phyloP scores from a whole-genome alignment of 2,797 vertebrate species.

The Sciaenops ocellatus region DNA sequence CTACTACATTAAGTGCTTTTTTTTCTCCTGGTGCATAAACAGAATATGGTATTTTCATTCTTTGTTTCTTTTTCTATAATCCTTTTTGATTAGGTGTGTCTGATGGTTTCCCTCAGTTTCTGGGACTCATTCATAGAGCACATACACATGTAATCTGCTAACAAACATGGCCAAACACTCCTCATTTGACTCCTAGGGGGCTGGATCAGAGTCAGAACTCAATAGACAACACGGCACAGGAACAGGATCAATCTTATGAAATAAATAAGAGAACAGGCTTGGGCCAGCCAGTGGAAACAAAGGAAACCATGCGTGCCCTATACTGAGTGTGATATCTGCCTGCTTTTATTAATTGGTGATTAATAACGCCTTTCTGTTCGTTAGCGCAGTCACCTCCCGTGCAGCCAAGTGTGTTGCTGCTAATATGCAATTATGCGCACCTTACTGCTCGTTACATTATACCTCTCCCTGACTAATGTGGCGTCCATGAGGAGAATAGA shows the following conservation, averaged over 20 bases:
- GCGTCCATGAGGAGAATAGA: conserved; percentile 84
- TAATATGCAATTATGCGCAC: conserved; percentile 93
- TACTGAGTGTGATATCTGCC: conserved; percentile 81
- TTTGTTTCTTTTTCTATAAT: conserved; percentile 67
- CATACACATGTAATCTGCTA: conserved; percentile 81
- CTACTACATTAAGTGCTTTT: conserved; percentile 63
- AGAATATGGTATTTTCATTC: conserved; percentile 59
- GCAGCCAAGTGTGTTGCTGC: conserved; percentile 92
- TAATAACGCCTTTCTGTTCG: conserved; percentile 98
- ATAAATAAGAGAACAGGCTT: conserved; percentile 80
- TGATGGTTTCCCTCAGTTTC: conserved; percentile 68
- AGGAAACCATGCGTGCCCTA: conserved; percentile 79
- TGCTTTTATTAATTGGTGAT: conserved; percentile 96
- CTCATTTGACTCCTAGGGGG: conserved; percentile 77
- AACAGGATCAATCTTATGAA: conserved; percentile 81
- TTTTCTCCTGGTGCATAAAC: conserved; percentile 40
- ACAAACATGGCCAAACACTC: conserved; percentile 78
- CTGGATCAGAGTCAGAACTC: conserved; percentile 79
- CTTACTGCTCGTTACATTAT: conserved; percentile 95
- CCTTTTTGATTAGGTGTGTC: conserved; percentile 70
- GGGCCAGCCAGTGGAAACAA: conserved; percentile 80
- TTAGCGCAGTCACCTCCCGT: conserved; percentile 97
- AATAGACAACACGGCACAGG: conserved; percentile 74
- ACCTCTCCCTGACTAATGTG: conserved; percentile 84
- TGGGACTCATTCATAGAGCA: conserved; percentile 67